phyloP scores from a whole-genome alignment of 2,113 vertebrate species.

The Gadus chalcogrammus region DNA sequence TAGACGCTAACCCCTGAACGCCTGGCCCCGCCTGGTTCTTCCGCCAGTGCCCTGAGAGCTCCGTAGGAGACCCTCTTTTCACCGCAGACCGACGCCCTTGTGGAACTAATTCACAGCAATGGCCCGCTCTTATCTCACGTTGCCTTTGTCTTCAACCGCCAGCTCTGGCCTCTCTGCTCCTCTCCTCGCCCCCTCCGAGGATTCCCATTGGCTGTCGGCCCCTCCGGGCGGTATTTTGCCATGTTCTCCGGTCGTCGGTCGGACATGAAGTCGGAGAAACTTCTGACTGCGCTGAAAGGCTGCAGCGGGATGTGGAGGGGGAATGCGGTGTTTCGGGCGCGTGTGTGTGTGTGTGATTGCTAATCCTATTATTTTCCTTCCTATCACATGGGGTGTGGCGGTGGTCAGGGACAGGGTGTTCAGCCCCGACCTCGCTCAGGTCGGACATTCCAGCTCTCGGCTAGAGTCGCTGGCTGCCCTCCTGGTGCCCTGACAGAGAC shows the following conservation, averaged over 20 bases:
- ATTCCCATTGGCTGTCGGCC: constrained; percentile 31
- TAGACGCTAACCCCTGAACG: no score
- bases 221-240: constrained; percentile 50
- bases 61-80: background rate
- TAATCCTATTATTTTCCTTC: constrained; percentile 49
- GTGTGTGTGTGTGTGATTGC: constrained; percentile 22
- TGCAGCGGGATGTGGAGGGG: constrained; percentile 25
- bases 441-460: constrained; percentile 56
- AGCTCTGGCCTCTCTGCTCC: background rate
- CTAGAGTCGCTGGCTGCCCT: constrained; percentile 24
- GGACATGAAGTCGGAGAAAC: constrained; percentile 43
- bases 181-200: constrained; percentile 3
- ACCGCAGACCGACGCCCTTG: background rate
- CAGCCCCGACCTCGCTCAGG: constrained; percentile 48
- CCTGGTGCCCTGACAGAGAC: constrained; percentile 1
- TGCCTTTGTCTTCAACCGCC: no score
- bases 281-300: constrained; percentile 40
- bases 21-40: background rate
- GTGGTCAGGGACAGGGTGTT: constrained; percentile 40
- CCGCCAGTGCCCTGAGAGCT: background rate
- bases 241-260: constrained; percentile 34
- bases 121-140: no score
- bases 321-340: background rate
- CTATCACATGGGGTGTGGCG: constrained; percentile 40
- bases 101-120: no score